phyloP scores from a whole-genome alignment of 2,797 vertebrate genomes.

The Potorous gilbertii region DNA sequence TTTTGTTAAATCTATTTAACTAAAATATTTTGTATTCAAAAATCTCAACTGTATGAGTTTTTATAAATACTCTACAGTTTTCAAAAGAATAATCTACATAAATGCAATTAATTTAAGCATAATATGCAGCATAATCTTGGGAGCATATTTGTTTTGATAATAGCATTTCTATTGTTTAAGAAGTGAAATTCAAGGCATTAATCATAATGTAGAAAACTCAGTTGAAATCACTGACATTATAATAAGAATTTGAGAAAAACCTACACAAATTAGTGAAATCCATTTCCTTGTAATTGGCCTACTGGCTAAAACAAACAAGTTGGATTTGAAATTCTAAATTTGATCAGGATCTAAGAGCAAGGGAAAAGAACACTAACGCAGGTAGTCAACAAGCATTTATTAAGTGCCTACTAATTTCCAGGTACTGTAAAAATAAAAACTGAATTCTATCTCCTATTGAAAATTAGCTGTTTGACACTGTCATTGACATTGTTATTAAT shows the following conservation, averaged over 20 bases:
- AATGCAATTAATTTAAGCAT: slow-evolving; percentile 5
- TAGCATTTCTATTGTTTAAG: neutral
- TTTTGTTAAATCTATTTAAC: slow-evolving; percentile 23
- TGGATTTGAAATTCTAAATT: neutral
- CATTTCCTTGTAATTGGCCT: neutral
- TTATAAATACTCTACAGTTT: slow-evolving; percentile 7
- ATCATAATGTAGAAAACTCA: neutral
- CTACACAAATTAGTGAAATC: neutral
- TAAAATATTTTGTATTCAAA: slow-evolving; percentile 2
- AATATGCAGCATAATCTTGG: neutral
- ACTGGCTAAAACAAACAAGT: neutral
- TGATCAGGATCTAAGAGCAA: neutral
- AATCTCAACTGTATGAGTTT: neutral
- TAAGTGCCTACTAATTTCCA: neutral
- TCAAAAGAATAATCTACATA: neutral
- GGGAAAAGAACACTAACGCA: too few relatives aligned
- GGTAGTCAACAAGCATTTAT: too few relatives aligned
- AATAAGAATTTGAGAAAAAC: neutral
- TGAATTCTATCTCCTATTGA: neutral
- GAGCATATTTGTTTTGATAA: neutral
- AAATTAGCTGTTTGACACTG: neutral
- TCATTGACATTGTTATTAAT: neutral
- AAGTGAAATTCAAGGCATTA: neutral
- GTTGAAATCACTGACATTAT: neutral
- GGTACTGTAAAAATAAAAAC: neutral